Evolutionary conservation across 2,113 vertebrate species (phyloP), one percentile per base, ranked within the genome.

Genomic region (Marmota monax): DNA sequence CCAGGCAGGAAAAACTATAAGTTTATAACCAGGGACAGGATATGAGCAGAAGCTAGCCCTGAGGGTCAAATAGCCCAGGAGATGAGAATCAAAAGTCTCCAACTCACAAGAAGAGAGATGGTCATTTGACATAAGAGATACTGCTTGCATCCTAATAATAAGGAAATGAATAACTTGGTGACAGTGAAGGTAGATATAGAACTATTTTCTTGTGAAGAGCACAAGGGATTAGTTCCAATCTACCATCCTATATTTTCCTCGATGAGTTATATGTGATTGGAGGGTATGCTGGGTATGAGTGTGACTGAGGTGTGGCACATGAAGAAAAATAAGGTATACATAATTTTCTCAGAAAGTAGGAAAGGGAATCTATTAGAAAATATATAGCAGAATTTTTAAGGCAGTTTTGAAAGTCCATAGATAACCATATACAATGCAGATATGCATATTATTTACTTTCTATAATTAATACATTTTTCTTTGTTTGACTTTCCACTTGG

Each of bases 401-500:
- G 29, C 13, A 39, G 7, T 53, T 7, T 70, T 94, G 23, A 93
- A 91, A 86, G 56, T 84, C 5, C 37, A 92, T 56, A 87, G 22
- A 63, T 93, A 96, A 96, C 61, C 93, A 22, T 16, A 84, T 20
- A 42, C 5, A 89, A 65, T 67, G 34, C 1, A 80, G 11, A 89
- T 85, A 80, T 93, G 37, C 29, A 84, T 80, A 80, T 93, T 77
- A 95, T 93, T 96, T 94, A 76, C 14, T 72, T 25, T 53, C 65
- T 85, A 0, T 78, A 91, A 86, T 94, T 97, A 87, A 93, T 89
- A 80, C 48, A 87, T 23, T 96, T 96, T 23, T 78, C 56, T 96
- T 95, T 96, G 39, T 79, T 97, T 96, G 37, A 4, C 25, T 95
- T 96, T 95, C n/a, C 4, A 74, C 45, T 96, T 94, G 73, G 85